Conservation (phyloP, 2,888 invertebrate species). For the Bombyx huttoni region DNA sequence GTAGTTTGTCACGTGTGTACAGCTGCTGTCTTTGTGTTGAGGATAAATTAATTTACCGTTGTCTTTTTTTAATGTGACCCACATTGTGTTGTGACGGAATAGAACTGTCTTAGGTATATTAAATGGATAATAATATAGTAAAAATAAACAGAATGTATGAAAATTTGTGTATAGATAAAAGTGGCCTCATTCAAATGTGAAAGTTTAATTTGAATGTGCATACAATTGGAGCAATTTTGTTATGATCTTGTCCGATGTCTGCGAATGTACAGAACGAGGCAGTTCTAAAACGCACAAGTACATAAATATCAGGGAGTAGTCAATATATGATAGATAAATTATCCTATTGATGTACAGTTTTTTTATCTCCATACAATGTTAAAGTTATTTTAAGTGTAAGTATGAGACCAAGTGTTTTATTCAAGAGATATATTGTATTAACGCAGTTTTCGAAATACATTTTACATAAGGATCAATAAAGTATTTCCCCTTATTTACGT, state of each 20-base stretch:
- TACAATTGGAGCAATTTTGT: background rate
- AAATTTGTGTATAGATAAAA: background rate
- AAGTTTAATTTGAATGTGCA: no score
- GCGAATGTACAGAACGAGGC: background rate
- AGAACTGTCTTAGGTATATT: background rate
- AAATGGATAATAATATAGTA: background rate
- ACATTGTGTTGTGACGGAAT: background rate
- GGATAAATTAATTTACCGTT: background rate
- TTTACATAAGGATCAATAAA: conserved; percentile 72
- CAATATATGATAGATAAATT: conserved; percentile 33
- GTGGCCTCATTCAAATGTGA: no score
- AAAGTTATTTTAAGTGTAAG: conserved; percentile 57
- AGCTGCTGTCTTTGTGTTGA: conserved; percentile 8
- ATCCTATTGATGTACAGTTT: conserved; percentile 53
- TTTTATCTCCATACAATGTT: conserved; percentile 43
- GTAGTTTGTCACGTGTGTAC: conserved; percentile 21
- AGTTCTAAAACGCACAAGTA: background rate
- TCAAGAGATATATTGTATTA: conserved; percentile 64
- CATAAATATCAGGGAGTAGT: conserved; percentile 18
- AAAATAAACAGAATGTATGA: background rate
- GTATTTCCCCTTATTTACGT: conserved; percentile 49
- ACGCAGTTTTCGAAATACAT: conserved; percentile 68
- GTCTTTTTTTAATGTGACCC: background rate
- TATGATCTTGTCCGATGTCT: background rate
- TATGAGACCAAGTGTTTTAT: conserved; percentile 67